A percentile compares a stretch with the other conserved stretches of the same genome.
phyloP scores from a whole-genome alignment of 2,797 vertebrate genomes.

The Amphiprion clarkii region DNA sequence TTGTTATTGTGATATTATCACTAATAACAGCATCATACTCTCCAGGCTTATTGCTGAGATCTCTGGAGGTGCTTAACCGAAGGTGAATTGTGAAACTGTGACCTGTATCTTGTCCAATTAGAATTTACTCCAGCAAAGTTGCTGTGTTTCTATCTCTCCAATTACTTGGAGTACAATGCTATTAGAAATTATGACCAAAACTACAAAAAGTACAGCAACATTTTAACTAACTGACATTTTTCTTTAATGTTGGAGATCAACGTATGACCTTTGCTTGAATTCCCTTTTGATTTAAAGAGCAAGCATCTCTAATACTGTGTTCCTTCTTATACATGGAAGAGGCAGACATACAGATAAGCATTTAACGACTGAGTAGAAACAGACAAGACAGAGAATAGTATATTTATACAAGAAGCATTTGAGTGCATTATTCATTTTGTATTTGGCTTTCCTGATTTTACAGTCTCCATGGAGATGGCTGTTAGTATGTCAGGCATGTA shows the following conservation, averaged over 20 bases:
- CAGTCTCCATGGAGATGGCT: constrained; percentile 70
- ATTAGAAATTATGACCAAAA: too few relatives aligned
- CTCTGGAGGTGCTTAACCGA: neutral
- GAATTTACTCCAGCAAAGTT: neutral
- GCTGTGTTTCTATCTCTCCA: neutral
- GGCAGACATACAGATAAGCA: neutral
- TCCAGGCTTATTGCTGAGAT: neutral
- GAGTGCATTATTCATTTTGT: constrained; percentile 37
- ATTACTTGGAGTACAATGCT: neutral
- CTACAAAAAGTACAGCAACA: too few relatives aligned
- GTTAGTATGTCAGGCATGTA: constrained; percentile 59
- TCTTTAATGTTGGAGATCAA: neutral
- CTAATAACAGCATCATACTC: neutral
- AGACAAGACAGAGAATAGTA: constrained; percentile 8
- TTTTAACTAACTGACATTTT: neutral
- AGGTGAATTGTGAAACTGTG: neutral
- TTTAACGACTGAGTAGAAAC: neutral
- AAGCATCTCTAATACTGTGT: neutral
- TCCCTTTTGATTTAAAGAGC: neutral
- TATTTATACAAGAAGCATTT: constrained; percentile 33
- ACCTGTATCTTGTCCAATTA: neutral
- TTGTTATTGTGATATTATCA: neutral
- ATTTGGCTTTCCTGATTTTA: constrained; percentile 53
- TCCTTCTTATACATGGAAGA: neutral
- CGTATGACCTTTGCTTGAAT: too few relatives aligned